Conservation (phyloP, 1,140 invertebrate species). For the Euborellia annulipes region DNA sequence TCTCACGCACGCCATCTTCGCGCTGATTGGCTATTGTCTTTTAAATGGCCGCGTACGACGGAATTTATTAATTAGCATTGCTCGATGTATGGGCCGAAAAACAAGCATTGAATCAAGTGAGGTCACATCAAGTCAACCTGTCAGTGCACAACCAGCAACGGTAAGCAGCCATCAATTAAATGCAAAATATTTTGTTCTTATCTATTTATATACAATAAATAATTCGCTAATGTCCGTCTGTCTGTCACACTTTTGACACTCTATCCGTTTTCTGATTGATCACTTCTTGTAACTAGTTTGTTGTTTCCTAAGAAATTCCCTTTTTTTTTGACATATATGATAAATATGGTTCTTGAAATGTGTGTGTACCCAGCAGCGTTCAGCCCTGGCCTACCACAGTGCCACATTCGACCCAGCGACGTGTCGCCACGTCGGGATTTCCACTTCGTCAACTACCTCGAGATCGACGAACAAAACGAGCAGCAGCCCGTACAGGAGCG, state of each 20-base stretch:
- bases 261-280: no score
- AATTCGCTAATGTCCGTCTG: no score
- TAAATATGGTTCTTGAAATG: no score
- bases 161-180: conserved; percentile 24
- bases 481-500: conserved; percentile 77
- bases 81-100: conserved; percentile 69
- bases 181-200: conserved; percentile 5
- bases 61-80: conserved; percentile 41
- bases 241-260: no score
- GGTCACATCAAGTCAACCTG: conserved; percentile 55
- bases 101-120: conserved; percentile 60
- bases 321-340: no score
- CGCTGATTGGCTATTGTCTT: conserved; percentile 68
- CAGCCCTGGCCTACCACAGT: conserved; percentile 67
- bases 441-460: conserved; percentile 88
- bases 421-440: conserved; percentile 73
- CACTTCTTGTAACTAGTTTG: no score
- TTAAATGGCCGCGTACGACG: conserved; percentile 60
- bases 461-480: conserved; percentile 86
- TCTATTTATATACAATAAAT: no score
- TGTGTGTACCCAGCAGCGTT: no score
- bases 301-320: no score
- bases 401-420: conserved; percentile 28
- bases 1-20: conserved; percentile 54
- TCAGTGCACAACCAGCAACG: conserved; percentile 39